Evolutionary conservation across 1,140 invertebrate genomes (phyloP), one percentile per base, ranked within the genome.

Genomic region (Macrotrachela quadricornifera): DNA sequence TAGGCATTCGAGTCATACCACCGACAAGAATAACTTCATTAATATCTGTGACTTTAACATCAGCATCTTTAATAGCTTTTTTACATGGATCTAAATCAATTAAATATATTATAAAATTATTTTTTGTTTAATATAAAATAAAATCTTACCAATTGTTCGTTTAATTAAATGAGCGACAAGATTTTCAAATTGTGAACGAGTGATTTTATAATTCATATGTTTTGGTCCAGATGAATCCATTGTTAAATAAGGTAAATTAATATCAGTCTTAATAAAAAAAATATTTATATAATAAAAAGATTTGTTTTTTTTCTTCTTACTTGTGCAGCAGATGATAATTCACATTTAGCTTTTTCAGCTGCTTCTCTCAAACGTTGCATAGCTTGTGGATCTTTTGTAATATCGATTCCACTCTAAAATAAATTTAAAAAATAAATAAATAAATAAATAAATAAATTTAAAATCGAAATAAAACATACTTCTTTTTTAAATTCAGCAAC

Each of bases 311-410:
- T 62, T 59, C 56, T 62, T 18, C 68, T 66, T 53, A 70, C 60
- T 10, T 65, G 58, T 37, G 63, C 66, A 0, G 90, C 82, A 14
- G 87, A 90, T 0, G 88, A 95, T 1, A 97, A 71, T 69, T 97
- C 92, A 62, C 88, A 90, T 70, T 99, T 99, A 0, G 94, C 92
- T 66, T 99, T 99, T 71, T 99, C 92, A 0, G 92, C 82, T 0
- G 92, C 92, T 74, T 99, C 92, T 68, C 94, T 91, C 38, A 99
- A 71, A 57, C 92, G 77, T 67, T 97, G 92, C 85, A 99, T 90
- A 1, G 94, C 92, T 88, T 96, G 95, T 30, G 79, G 77, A 66
- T 99, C 92, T 64, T 96, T 97, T 10, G 79, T 79, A 8, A 99
- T 77, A 69, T 99, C 90, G 55, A 96, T 72, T 44, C 91, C 90